Evolutionary conservation across 2,113 vertebrate species (phyloP).

Genomic region (Acrocephalus kingi): DNA sequence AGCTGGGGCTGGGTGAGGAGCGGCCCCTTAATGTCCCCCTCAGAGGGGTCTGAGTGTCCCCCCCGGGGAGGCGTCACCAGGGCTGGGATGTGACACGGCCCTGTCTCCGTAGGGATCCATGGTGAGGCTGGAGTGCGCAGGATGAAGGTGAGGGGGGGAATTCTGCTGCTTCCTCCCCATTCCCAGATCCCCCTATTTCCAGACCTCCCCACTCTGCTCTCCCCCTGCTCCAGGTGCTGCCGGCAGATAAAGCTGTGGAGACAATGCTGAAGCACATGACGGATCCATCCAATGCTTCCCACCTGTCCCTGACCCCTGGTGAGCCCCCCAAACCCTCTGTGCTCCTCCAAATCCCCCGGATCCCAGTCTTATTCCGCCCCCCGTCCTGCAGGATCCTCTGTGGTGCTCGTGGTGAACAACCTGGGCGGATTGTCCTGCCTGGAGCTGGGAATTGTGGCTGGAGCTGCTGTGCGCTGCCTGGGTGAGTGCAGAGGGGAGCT

Average conservation of each 20-base stretch:
- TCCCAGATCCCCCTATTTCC: accelerated
- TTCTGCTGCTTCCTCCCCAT: background rate
- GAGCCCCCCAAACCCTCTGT: background rate
- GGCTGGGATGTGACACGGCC: background rate
- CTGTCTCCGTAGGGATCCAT: slow-evolving; percentile 82
- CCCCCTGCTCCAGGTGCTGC: slow-evolving; percentile 71
- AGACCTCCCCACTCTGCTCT: accelerated
- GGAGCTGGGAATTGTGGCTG: slow-evolving; percentile 87
- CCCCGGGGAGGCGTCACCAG: background rate
- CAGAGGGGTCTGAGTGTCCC: too few relatives aligned
- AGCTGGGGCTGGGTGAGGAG: slow-evolving; percentile 89
- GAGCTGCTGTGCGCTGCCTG: slow-evolving; percentile 75
- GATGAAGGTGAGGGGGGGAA: slow-evolving; percentile 78
- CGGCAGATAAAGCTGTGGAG: slow-evolving; percentile 81
- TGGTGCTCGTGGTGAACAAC: slow-evolving; percentile 92
- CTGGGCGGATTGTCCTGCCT: slow-evolving; percentile 90
- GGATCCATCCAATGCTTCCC: slow-evolving; percentile 78
- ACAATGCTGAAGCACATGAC: slow-evolving; percentile 91
- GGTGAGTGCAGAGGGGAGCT: slow-evolving; percentile 68
- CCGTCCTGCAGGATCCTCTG: slow-evolving; percentile 73
- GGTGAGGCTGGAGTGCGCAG: slow-evolving; percentile 90
- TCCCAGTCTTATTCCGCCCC: background rate
- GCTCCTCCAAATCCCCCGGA: accelerated
- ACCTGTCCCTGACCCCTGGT: slow-evolving; percentile 80
- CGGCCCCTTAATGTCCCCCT: accelerated